These are phyloP conservation scores for Philhelius pedissequus DNA, from an alignment of 2,888 invertebrate genomes.

Conservation along the genomic window DNA sequence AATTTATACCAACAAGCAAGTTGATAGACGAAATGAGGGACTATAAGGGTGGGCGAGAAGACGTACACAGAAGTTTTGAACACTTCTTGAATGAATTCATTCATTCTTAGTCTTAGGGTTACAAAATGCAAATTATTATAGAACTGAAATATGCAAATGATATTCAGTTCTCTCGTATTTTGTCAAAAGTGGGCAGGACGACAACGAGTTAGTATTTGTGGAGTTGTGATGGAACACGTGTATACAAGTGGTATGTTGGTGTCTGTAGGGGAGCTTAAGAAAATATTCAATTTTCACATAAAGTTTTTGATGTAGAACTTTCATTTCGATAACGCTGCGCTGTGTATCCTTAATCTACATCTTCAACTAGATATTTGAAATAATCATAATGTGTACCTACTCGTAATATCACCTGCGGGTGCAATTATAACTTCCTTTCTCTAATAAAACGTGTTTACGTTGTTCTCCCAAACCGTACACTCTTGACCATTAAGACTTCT, in stretches of 20 bases:
- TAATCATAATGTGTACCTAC: constrained; percentile 62
- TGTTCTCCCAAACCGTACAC: background rate
- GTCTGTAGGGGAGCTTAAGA: background rate
- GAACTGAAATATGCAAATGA: constrained; percentile 61
- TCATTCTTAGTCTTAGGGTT: constrained; percentile 55
- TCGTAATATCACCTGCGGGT: constrained; percentile 59
- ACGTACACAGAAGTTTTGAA: constrained; percentile 19
- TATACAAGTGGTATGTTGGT: background rate
- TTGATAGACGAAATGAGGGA: background rate
- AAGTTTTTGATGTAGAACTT: constrained; percentile 46
- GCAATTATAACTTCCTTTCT: constrained; percentile 54
- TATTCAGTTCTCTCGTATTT: constrained; percentile 37
- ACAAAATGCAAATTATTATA: constrained; percentile 60
- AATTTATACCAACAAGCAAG: constrained; percentile 31
- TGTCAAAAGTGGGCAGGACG: background rate
- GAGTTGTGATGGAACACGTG: background rate
- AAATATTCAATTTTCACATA: constrained; percentile 63
- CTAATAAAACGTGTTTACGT: constrained; percentile 12
- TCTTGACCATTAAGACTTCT: constrained; percentile 19
- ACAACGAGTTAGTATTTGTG: no score
- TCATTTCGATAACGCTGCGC: background rate
- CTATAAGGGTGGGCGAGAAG: constrained; percentile 2
- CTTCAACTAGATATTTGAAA: constrained; percentile 19
- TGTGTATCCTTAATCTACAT: background rate
- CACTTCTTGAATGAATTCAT: constrained; percentile 47